A percentile compares a stretch with the other conserved stretches of the same genome.
These are phyloP conservation scores for Bathynomus jamesi DNA, from an alignment of 1,140 invertebrate species.

Conservation along the genomic window DNA sequence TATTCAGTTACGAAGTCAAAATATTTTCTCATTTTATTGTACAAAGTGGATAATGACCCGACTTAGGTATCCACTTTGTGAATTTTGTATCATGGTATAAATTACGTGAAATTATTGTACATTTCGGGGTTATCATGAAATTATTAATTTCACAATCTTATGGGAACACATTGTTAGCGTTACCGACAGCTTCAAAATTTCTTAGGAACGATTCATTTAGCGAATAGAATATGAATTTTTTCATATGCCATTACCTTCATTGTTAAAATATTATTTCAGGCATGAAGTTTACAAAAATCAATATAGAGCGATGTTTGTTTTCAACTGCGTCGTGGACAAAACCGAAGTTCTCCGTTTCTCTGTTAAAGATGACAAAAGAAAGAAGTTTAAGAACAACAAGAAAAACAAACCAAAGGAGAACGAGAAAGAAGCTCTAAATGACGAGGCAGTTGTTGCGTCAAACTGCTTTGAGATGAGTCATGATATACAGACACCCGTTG, in stretches of 20 bases:
- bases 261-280: conserved; percentile 40
- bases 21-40: too few relatives aligned
- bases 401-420: conserved; percentile 29
- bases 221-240: neutral
- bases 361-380: conserved; percentile 39
- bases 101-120: too few relatives aligned
- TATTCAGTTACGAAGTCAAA: too few relatives aligned
- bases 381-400: conserved; percentile 37
- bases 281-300: conserved; percentile 53
- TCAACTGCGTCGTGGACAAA: conserved; percentile 51
- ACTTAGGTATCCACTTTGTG: too few relatives aligned
- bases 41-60: too few relatives aligned
- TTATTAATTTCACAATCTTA: too few relatives aligned
- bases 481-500: neutral
- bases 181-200: too few relatives aligned
- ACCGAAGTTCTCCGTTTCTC: conserved; percentile 44
- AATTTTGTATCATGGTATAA: too few relatives aligned
- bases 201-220: too few relatives aligned
- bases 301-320: conserved; percentile 60
- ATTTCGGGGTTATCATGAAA: too few relatives aligned
- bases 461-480: neutral
- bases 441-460: neutral
- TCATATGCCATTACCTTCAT: neutral
- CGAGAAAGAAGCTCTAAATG: conserved; percentile 4
- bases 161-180: too few relatives aligned